Evolutionary conservation across 2,113 vertebrate genomes (phyloP).

Genomic region (Halcyon malimbica): DNA sequence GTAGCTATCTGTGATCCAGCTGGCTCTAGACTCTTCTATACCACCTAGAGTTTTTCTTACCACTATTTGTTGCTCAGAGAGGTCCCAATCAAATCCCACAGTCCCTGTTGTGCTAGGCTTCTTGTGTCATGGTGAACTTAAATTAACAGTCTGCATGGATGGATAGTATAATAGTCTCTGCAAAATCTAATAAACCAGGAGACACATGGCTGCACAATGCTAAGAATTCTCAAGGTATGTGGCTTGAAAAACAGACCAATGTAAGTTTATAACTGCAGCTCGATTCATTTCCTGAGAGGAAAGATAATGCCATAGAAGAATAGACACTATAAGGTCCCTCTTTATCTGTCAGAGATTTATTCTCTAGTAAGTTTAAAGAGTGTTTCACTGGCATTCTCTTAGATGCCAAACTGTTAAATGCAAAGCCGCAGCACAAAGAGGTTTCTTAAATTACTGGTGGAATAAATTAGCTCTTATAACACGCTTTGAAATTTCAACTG

Average conservation of each 20-base stretch:
- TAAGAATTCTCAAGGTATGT: not conserved
- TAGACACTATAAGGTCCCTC: not conserved
- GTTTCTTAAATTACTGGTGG: slow-evolving; percentile 34
- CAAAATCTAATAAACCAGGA: slow-evolving; percentile 24
- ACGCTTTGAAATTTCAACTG: not conserved
- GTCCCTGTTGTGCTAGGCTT: not conserved
- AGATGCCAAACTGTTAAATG: slow-evolving; percentile 7
- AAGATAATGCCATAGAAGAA: slow-evolving; percentile 7
- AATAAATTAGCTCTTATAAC: slow-evolving; percentile 29
- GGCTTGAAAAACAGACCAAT: not conserved
- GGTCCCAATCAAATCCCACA: not conserved
- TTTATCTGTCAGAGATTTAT: not conserved
- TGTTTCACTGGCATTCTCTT: not conserved
- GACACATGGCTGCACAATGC: not conserved
- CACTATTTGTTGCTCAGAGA: not conserved
- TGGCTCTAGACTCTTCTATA: not conserved
- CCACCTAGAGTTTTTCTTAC: not conserved
- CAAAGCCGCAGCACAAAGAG: slow-evolving; percentile 14
- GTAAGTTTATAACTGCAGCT: not conserved
- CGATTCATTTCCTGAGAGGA: not conserved
- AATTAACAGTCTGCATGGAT: not conserved
- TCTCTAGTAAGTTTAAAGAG: not conserved
- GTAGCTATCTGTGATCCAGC: not conserved
- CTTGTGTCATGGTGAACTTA: not conserved
- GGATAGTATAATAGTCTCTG: not conserved